Evolutionary conservation across 92 coral and sea anemone species (phyloP), one percentile per base, ranked within the genome.

Genomic region (Bergia sp.): DNA sequence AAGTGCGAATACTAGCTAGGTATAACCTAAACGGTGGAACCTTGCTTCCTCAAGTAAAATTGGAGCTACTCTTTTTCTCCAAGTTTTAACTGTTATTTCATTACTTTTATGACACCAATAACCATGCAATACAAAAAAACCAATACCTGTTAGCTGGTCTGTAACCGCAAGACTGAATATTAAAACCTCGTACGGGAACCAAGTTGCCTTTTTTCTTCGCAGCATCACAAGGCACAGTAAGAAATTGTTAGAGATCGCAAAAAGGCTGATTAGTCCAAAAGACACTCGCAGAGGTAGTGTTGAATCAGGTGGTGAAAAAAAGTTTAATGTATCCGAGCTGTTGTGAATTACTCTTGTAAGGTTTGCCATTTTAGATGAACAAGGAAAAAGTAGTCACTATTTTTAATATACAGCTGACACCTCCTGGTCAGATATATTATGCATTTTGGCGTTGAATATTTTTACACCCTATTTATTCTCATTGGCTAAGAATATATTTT

Each of bases 91-190:
- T 6, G 10, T 0, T 57, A 1, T 5, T 11, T 15, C 29, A 20
- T 3, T 20, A n/a, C 67, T 16, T 0, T 61, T 61, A 61, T 21
- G 29, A 4, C 23, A 16, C 11, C 5, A 61, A 61, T 0, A 61
- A 61, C 69, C 7, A 4, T 20, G 69, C 3, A 61, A 61, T 61
- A 61, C 21, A 0, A 61, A 2, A 6, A n/a, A 41, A 76, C 5
- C 41, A 39, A 1, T n/a, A 76, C 79, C 79, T 1, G 79, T 76
- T 76, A 76, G 45, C 4, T 41, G 79, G 45, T 76, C 79, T 2
- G 79, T 76, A 5, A 76, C 36, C 4, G 79, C 79, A 40, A 76
- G 79, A n/a, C 79, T 76, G 45, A 76, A 76, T 76, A 76, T 76
- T 41, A 76, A 16, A 11, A 76, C 79, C 16, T 76, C 79, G 50